Base-by-base conservation (phyloP, 2,888 invertebrate genomes). In the Perdita meconis region DNA sequence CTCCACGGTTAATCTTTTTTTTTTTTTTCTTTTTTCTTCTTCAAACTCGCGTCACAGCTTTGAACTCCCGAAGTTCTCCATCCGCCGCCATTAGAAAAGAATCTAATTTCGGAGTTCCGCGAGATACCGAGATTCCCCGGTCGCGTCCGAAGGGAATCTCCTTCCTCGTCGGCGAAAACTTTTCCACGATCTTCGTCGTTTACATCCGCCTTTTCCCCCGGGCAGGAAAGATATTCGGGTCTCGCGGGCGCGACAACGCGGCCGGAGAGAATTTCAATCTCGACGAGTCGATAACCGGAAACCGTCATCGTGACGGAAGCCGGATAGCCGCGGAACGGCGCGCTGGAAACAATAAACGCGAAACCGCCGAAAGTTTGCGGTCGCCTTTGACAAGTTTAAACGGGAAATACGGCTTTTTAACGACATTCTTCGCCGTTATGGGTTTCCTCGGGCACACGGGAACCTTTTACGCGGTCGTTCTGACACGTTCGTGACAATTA, bases 321-420 rank as follows among this genome's bases (percentile, higher is more conserved):
- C 78, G 47, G 38, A 38, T 63, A 38, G 19, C 30, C 38, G 61
- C 13, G n/a, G 53, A 47, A 34, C 42, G n/a, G n/a, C 47, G 47
- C 1, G 53, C n/a, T 65, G 63, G 77, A 81, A 82, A 85, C 85
- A 82, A 83, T 85, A 51, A 78, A 61, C 60, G 51, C 75, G 75
- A 73, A 77, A 55, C 78, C 71, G 36, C 19, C 24, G 70, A 75
- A 79, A 86, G 79, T 78, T 78, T 40, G 24, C 59, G 16, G 59
- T 50, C 60, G 42, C 59, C 75, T 82, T 81, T 84, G 86, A 86
- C 84, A 84, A 86, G n/a, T 81, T 86, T 84, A 57, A 80, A 86
- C 86, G 83, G 83, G 84, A 84, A 82, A 79, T 83, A 77, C 65
- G 63, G 65, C 24, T n/a, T n/a, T n/a, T n/a, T n/a, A n/a, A n/a